phyloP scores from a whole-genome alignment of 1,140 invertebrate species.

The Platyura marginata region DNA sequence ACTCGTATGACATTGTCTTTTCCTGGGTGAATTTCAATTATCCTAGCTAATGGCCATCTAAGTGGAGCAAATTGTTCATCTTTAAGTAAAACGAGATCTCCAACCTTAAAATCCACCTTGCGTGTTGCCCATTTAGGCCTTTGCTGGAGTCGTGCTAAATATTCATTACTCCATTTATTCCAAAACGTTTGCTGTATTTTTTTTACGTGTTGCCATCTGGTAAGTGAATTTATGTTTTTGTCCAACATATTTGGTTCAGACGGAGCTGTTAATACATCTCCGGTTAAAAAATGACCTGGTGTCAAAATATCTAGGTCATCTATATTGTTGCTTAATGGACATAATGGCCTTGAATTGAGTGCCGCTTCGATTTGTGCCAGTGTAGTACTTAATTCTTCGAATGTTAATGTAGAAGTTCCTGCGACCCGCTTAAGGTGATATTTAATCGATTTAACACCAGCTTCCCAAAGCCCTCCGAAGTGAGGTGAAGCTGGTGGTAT shows the following conservation, averaged over 20 bases:
- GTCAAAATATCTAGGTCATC: slow-evolving; percentile 9
- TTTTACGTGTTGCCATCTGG: slow-evolving; percentile 11
- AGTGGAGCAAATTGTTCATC: slow-evolving; percentile 8
- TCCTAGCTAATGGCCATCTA: slow-evolving; percentile 9
- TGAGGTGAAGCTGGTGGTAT: slow-evolving; percentile 15
- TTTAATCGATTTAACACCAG: slow-evolving; percentile 12
- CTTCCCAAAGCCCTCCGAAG: slow-evolving; percentile 21
- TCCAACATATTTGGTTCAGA: background rate
- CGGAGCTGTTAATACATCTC: slow-evolving; percentile 3
- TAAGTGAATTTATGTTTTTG: background rate
- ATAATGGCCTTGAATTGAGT: slow-evolving; percentile 11
- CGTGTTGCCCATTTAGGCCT: slow-evolving; percentile 10
- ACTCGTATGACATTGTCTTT: slow-evolving; percentile 10
- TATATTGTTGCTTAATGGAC: slow-evolving; percentile 6
- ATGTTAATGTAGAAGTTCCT: slow-evolving; percentile 5
- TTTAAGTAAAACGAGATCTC: slow-evolving; percentile 9
- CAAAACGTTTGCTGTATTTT: slow-evolving; percentile 13
- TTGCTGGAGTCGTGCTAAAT: slow-evolving; percentile 11
- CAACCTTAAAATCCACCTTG: slow-evolving; percentile 5
- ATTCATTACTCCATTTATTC: slow-evolving; percentile 12
- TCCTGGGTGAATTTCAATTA: slow-evolving; percentile 8
- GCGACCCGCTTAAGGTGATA: slow-evolving; percentile 6
- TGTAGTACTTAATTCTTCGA: slow-evolving; percentile 11
- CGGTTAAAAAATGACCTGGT: slow-evolving; percentile 9
- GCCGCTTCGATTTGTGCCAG: slow-evolving; percentile 9